A percentile compares a stretch with the other conserved stretches of the same genome.
These are phyloP conservation scores for Casuarius casuarius DNA, from an alignment of 2,113 vertebrate genomes.

Conservation along the genomic window DNA sequence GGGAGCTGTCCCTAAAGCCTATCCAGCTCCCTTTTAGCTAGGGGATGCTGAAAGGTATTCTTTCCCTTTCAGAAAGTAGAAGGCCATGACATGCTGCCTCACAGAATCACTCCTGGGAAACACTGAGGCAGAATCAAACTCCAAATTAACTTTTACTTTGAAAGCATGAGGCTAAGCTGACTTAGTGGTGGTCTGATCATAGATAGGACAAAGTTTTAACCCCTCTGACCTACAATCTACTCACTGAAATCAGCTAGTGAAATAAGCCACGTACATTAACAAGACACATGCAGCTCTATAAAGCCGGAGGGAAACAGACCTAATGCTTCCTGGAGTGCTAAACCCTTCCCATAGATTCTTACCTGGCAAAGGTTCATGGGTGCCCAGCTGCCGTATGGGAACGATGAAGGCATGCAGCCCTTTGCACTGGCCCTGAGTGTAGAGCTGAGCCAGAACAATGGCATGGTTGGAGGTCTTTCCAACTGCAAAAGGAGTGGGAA, in stretches of 20 bases:
- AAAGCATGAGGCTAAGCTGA: background rate
- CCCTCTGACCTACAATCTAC: background rate
- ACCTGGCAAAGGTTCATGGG: constrained; percentile 95
- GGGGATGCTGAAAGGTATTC: background rate
- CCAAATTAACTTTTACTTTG: background rate
- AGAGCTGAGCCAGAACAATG: constrained; percentile 94
- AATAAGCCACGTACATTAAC: background rate
- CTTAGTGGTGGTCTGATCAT: background rate
- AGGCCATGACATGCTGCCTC: background rate
- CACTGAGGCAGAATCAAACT: background rate
- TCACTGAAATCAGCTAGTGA: background rate
- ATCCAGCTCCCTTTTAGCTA: background rate
- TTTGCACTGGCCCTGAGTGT: constrained; percentile 87
- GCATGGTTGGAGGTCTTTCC: constrained; percentile 97
- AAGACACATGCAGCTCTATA: background rate
- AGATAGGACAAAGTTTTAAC: background rate
- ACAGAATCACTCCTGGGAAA: background rate
- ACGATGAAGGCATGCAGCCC: constrained; percentile 95
- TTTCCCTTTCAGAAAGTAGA: background rate
- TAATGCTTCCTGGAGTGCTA: background rate
- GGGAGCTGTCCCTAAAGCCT: background rate
- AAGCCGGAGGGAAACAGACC: background rate
- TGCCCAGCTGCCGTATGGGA: constrained; percentile 88
- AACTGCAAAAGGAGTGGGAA: constrained; percentile 78
- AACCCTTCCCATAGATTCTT: background rate